These are phyloP conservation scores for Calosoma granatense DNA, from an alignment of 1,140 invertebrate species.

Conservation along the genomic window DNA sequence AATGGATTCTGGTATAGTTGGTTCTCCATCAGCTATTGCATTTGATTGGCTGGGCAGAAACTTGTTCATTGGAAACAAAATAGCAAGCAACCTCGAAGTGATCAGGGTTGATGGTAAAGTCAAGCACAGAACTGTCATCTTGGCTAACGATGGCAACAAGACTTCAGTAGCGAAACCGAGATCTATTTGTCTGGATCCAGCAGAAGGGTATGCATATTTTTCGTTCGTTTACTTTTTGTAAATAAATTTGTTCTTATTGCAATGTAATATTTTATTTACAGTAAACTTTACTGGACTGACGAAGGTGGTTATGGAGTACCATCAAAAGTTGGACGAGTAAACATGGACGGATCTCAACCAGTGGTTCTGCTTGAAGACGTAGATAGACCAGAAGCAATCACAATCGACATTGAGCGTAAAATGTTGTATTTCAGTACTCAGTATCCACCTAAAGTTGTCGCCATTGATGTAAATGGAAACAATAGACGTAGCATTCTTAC, in stretches of 20 bases:
- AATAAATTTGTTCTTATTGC: slow-evolving; percentile 10
- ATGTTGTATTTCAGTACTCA: slow-evolving; percentile 79
- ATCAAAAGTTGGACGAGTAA: slow-evolving; percentile 81
- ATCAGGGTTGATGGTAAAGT: slow-evolving; percentile 77
- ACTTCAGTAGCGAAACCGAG: slow-evolving; percentile 81
- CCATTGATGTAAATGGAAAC: slow-evolving; percentile 65
- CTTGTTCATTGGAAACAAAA: slow-evolving; percentile 84
- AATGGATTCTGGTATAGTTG: slow-evolving; percentile 71
- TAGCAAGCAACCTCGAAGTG: slow-evolving; percentile 87
- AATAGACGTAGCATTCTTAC: slow-evolving; percentile 59
- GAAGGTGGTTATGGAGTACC: slow-evolving; percentile 85
- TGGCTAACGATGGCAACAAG: slow-evolving; percentile 82
- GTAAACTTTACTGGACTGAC: slow-evolving; percentile 91
- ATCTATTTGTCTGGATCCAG: slow-evolving; percentile 81
- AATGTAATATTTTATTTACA: slow-evolving; percentile 10
- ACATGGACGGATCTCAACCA: slow-evolving; percentile 86
- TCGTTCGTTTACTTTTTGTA: slow-evolving; percentile 12
- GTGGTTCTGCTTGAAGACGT: slow-evolving; percentile 55
- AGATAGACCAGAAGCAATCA: slow-evolving; percentile 68
- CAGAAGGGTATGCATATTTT: slow-evolving; percentile 48
- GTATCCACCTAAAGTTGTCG: slow-evolving; percentile 59
- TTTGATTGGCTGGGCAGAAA: slow-evolving; percentile 96
- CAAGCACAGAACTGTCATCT: slow-evolving; percentile 74
- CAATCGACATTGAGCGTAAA: slow-evolving; percentile 75
- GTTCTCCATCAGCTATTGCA: slow-evolving; percentile 82